These are phyloP conservation scores for Ceraclea dissimilis DNA, from an alignment of 2,888 invertebrate genomes.

Conservation along the genomic window DNA sequence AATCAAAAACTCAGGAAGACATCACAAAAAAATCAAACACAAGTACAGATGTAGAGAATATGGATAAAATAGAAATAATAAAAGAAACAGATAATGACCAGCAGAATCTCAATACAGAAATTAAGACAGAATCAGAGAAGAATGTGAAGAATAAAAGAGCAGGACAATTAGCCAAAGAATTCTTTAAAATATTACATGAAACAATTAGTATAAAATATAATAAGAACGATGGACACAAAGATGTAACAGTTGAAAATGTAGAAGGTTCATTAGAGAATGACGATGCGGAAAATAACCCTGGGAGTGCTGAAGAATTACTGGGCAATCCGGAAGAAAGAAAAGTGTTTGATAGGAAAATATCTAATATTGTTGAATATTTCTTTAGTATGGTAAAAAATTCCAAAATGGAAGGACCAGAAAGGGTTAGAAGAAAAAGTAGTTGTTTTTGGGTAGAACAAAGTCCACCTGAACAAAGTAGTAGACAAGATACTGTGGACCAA, in stretches of 20 bases:
- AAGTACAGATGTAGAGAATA: slow-evolving; percentile 1
- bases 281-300: slow-evolving; percentile 32
- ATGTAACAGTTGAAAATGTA: background rate
- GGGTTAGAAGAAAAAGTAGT: slow-evolving; percentile 35
- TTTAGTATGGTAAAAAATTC: slow-evolving; percentile 47
- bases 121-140: background rate
- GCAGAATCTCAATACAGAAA: background rate
- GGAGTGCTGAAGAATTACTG: background rate
- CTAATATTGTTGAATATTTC: slow-evolving; percentile 45
- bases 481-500: slow-evolving; percentile 22
- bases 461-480: slow-evolving; percentile 34
- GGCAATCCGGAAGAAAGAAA: slow-evolving; percentile 32
- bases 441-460: slow-evolving; percentile 42
- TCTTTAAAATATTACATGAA: slow-evolving; percentile 44
- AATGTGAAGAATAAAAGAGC: slow-evolving; percentile 5
- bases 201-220: slow-evolving; percentile 34
- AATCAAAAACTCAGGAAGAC: background rate
- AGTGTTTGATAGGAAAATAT: slow-evolving; percentile 38
- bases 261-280: background rate
- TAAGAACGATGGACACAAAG: slow-evolving; percentile 10
- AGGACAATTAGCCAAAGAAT: slow-evolving; percentile 36
- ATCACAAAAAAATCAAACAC: slow-evolving; percentile 9
- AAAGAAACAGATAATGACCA: background rate
- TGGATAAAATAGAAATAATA: slow-evolving; percentile 4
- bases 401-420: slow-evolving; percentile 33